Evolutionary conservation across 2,797 vertebrate genomes (phyloP), one percentile per base, ranked within the genome.

Genomic region (Gymnoscopelus braueri): DNA sequence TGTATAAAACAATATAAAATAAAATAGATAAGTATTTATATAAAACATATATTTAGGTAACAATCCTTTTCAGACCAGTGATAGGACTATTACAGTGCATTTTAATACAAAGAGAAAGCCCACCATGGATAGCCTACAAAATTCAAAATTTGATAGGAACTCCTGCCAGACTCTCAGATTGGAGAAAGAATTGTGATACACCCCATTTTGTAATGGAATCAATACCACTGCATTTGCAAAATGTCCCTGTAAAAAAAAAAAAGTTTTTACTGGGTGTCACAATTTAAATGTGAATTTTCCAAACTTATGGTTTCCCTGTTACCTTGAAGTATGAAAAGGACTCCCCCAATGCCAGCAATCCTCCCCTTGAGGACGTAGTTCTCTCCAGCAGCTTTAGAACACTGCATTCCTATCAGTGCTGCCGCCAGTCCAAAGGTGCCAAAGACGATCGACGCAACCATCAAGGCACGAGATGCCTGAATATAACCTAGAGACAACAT

Each of bases 401-500:
- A 97, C 71, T 95, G 94, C n/a, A 97, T 58, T 7, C 96, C 96
- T 1, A 95, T 47, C 48, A 96, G 84, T 2, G 92, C 87, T 0
- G 80, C 77, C 5, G 95, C 4, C 61, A 95, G 71, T 0, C 93
- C 95, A 26, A 97, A 91, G 54, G 90, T 80, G 13, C 96, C 96
- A 39, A 95, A 57, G 56, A 92, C 80, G 52, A 97, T 69, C 0
- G 95, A 77, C 0, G 86, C 79, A 63, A 98, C 95, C 95, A 98
- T 95, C 72, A 98, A 82, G 13, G 96, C 96, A 0, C 96, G 94
- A 39, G 95, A 96, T 0, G 95, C 96, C 80, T 97, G 96, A 74
- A 98, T 74, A 51, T 96, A 97, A 61, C 95, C 96, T 98, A 82
- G 6, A 66, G 39, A 47, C 14, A 49, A 10, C 5, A 13, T 6